Evolutionary conservation across 2,888 invertebrate species (phyloP), one percentile per base, ranked within the genome.

Genomic region (Maniola hyperantus): DNA sequence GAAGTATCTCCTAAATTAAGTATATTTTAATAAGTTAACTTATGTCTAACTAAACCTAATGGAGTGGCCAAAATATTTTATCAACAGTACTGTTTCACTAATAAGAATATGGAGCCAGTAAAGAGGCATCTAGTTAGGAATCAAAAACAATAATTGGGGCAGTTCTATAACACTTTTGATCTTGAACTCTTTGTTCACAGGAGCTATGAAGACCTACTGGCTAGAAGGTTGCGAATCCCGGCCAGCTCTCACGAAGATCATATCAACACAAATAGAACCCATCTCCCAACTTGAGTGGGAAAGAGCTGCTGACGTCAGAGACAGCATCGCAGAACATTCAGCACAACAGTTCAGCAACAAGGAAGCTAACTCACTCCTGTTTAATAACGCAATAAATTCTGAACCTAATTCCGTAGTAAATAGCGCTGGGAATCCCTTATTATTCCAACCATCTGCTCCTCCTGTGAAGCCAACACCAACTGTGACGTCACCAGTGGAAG

Each of bases 161-260:
- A 18, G 15, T 0, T 34, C 7, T 26, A 26, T 26, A 2, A 36
- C 4, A 60, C 7, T 34, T 6, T 13, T 34, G 39, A 33, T 53
- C 5, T n/a, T 50, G 2, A 36, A 33, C 50, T 6, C 57, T 59
- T 64, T 50, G 11, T 44, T 20, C 36, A 44, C 82, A 96, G 96
- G 96, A 59, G 92, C 94, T 64, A 97, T 97, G 97, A 97, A 97
- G 87, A 97, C 97, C 0, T 97, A 96, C 83, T 97, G 97, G 97
- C 87, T 97, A 65, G 94, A 95, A 79, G 95, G 95, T 46, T 93
- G 96, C 62, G 95, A 96, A 75, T 93, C 94, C 50, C 92, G 97
- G 34, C 91, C 94, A 5, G 93, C 94, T 48, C 82, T 93, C 6
- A 86, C 84, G 64, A 92, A 91, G 73, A 80, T 87, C 71, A 90